Base-by-base conservation (phyloP, 2,888 invertebrate species). In the Shargacucullia verbasci region DNA sequence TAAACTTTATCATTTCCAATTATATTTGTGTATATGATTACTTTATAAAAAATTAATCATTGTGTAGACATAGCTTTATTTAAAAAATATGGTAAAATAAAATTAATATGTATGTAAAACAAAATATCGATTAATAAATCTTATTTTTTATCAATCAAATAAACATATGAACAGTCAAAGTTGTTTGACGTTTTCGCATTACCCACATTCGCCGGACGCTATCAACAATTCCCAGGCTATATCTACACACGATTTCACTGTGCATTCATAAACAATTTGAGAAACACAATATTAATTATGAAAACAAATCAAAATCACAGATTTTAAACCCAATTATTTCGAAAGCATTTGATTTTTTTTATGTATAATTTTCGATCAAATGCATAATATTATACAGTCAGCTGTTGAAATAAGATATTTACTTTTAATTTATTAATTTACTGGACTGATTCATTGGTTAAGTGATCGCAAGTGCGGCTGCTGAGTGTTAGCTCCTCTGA, bases 251-350 rank as follows among this genome's bases (percentile, higher is more conserved):
- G 47, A 59, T 14, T 2, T 0, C 1, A 27, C 11, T 27, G 47
- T 60, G 53, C 54, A 47, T 40, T 1, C 13, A 40, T 53, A 55
- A 68, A 71, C 54, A 47, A 64, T 46, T 56, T 56, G 64, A 68
- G 39, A 64, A 45, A 46, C 35, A 68, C 39, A 54, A 44, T n/a
- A n/a, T 29, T 37, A 29, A 38, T n/a, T 6, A 33, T 49, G n/a
- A 35, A 62, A 68, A 49, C 20, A 52, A 57, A 55, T 27, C 44
- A 68, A 56, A 75, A 78, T 79, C 79, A 79, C 79, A 79, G 79
- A 63, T 78, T 67, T 59, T 39, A 58, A 70, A 68, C 59, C 70
- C 68, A 71, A 76, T 72, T 58, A 15, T 37, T 53, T 46, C 38
- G 50, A 33, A 14, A n/a, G 48, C 70, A 73, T 60, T 67, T 52